Conservation (phyloP, 2,113 vertebrate species). For the Psilopsiagon aurifrons region DNA sequence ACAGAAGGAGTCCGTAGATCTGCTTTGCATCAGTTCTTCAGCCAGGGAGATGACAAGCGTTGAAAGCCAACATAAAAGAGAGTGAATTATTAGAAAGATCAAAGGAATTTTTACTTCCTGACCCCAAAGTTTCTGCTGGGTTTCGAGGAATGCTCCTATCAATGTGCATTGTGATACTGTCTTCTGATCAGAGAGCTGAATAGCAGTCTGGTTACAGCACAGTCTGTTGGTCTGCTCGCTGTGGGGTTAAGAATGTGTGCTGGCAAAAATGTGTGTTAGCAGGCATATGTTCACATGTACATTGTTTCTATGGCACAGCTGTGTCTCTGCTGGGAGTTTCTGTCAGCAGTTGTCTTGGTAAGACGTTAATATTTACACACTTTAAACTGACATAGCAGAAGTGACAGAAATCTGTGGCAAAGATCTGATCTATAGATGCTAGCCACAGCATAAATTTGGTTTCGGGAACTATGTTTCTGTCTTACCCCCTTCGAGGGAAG, state of each 20-base stretch:
- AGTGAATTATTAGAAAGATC: slow-evolving; percentile 8
- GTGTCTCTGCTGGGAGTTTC: not conserved
- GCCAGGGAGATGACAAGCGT: not conserved
- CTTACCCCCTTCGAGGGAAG: not conserved
- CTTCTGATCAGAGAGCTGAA: not conserved
- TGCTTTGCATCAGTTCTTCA: not conserved
- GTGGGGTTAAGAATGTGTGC: not conserved
- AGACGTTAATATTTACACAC: not conserved
- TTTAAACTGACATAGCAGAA: not conserved
- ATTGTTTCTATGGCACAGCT: not conserved
- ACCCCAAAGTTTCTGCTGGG: not conserved
- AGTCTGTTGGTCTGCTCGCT: not conserved
- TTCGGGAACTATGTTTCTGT: not conserved
- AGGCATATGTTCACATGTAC: not conserved
- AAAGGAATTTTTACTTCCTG: slow-evolving; percentile 43
- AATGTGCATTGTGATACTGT: not conserved
- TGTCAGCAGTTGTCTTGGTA: not conserved
- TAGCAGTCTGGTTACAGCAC: not conserved
- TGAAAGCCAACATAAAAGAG: slow-evolving; percentile 36
- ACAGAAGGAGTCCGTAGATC: not conserved
- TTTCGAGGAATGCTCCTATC: not conserved
- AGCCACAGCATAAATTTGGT: not conserved
- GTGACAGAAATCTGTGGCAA: not conserved
- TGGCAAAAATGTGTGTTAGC: not conserved
- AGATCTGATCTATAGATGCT: not conserved